Base-by-base conservation (phyloP, 2,888 invertebrate species). In the Xylocampa areola region DNA sequence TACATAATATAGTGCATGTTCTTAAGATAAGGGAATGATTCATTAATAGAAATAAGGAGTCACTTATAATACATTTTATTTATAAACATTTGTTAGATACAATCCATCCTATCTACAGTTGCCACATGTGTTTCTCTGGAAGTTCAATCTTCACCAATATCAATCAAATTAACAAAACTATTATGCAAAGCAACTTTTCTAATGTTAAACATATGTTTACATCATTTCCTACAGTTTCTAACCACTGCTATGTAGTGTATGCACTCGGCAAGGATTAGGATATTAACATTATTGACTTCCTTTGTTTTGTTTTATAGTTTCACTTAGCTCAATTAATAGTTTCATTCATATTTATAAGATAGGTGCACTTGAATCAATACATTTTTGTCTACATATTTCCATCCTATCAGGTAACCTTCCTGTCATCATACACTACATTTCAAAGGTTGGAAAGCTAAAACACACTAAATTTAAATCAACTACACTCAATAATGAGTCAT, bases 91-190 rank as follows among this genome's bases (percentile, higher is more conserved):
- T 64, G 43, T 70, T 75, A 64, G 63, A 84, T 84, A 80, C 79
- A 82, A 75, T 80, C 77, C 73, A 70, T 75, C 76, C 78, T 88
- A 89, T 80, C 85, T 90, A 88, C 83, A 85, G 73, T 91, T 88
- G 88, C 86, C 89, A 89, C 90, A 82, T 79, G 68, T 51, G 71
- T 89, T 88, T 63, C 82, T 74, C 80, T 84, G 86, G 87, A 88
- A 90, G 87, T 83, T 75, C 76, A 78, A 50, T 61, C 74, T 65
- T 59, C 37, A 53, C 65, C 75, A 70, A 41, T 65, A 72, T 51
- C 61, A 66, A 60, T 65, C 37, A 57, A 59, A 52, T 37, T 35
- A 33, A 35, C 10, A 33, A 52, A 45, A 47, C 11, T 55, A 68
- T 57, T 66, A 69, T 49, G 54, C 50, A 0, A 70, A 59, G 47